phyloP scores from a whole-genome alignment of 64 coral and sea anemone genomes.

The Stichodactyla helianthus region DNA sequence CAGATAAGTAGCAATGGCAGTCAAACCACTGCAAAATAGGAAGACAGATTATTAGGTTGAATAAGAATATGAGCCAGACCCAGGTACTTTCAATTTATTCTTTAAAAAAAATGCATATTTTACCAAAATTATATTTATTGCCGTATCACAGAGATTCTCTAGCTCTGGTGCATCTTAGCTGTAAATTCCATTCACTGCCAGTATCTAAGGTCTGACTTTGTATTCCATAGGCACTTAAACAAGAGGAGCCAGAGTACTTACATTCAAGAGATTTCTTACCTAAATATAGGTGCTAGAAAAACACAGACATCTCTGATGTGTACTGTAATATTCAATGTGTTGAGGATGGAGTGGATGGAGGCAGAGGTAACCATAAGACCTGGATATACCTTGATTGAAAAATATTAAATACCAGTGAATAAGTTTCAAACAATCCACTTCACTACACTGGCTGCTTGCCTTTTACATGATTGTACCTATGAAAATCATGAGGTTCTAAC shows the following conservation, averaged over 20 bases:
- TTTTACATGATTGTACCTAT: too few relatives aligned
- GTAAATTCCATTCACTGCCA: too few relatives aligned
- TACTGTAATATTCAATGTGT: constrained; percentile 87
- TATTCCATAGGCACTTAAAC: not conserved
- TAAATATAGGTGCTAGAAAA: constrained; percentile 93
- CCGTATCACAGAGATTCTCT: too few relatives aligned
- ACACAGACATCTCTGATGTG: constrained; percentile 98
- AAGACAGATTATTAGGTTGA: too few relatives aligned
- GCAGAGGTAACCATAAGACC: constrained; percentile 97
- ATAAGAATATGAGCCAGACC: too few relatives aligned
- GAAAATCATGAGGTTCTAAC: too few relatives aligned
- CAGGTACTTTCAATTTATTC: too few relatives aligned
- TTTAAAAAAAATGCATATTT: too few relatives aligned
- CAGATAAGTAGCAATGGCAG: constrained; percentile 94
- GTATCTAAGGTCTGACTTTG: too few relatives aligned
- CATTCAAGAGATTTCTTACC: constrained; percentile 31
- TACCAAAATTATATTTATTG: too few relatives aligned
- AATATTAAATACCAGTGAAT: not conserved
- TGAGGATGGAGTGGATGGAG: constrained; percentile 72
- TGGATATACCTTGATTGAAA: constrained; percentile 78
- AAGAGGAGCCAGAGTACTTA: not conserved
- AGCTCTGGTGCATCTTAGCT: too few relatives aligned
- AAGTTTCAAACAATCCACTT: not conserved
- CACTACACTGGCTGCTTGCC: too few relatives aligned
- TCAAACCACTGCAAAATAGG: constrained; percentile 66